Evolutionary conservation across 1,140 invertebrate species (phyloP).

Genomic region (Drosophila mojavensis): DNA sequence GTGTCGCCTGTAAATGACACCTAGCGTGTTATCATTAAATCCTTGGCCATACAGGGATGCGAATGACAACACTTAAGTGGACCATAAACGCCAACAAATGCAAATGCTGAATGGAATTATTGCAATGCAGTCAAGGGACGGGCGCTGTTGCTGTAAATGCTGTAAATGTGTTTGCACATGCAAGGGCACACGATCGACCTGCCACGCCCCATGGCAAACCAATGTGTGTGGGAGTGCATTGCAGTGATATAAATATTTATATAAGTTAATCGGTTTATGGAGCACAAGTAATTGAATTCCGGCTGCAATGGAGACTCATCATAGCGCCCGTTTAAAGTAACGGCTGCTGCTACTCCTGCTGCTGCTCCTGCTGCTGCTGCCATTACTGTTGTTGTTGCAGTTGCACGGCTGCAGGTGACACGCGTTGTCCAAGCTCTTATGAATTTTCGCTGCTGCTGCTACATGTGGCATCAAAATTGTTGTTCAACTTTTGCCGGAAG

Average conservation of each 20-base stretch:
- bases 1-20: conserved; percentile 67
- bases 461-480: conserved; percentile 22
- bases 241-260: conserved; percentile 81
- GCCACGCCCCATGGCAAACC: conserved; percentile 11
- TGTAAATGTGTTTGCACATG: conserved; percentile 75
- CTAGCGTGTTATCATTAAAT: conserved; percentile 71
- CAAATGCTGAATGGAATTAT: conserved; percentile 78
- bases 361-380: not conserved
- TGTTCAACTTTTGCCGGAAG: conserved; percentile 47
- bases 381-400: not conserved
- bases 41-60: conserved; percentile 46
- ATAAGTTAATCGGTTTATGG: conserved; percentile 82
- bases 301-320: conserved; percentile 32
- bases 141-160: not conserved
- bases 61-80: conserved; percentile 76
- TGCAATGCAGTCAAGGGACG: conserved; percentile 36
- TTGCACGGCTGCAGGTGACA: conserved; percentile 6
- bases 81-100: conserved; percentile 79
- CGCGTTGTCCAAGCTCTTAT: conserved; percentile 6
- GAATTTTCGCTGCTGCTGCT: not conserved
- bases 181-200: conserved; percentile 52
- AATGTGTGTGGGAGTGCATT: conserved; percentile 45
- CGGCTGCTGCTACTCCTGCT: not conserved
- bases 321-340: conserved; percentile 9
- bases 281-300: conserved; percentile 80